Base-by-base conservation (phyloP, 1,140 invertebrate species). In the Ceratosolen fusciceps region DNA sequence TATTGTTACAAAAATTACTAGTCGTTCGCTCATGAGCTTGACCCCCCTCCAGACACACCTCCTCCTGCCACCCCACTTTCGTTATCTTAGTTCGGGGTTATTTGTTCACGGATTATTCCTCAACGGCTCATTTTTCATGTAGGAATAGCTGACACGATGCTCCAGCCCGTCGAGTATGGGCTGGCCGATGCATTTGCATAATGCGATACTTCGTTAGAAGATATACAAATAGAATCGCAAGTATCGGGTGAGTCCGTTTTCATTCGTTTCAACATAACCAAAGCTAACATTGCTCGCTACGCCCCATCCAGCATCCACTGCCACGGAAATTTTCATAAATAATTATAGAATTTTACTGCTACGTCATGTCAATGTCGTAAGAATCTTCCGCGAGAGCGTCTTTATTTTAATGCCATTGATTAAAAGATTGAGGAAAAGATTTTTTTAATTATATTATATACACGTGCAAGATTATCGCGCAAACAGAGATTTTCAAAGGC, bases 201-300 rank as follows among this genome's bases (percentile, higher is more conserved):
- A 31, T 31, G 37, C 37, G 60, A n/a, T 65, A 65, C 26, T 65
- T 65, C 31, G 10, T 37, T 65, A 37, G 31, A n/a, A 65, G 60
- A 65, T 65, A 37, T 37, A 65, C 31, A 65, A 65, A 65, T 65
- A 16, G 31, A 37, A 65, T 19, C 9, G 10, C 19, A 65, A 65
- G 31, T 37, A 65, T 65, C n/a, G 60, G 60, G 2, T 2, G 31
- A 65, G 34, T 37, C 19, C 37, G 60, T 65, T 65, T 37, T 65
- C 29, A 65, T 65, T 65, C 21, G 21, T 65, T 65, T 37, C 60
- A 37, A 37, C 31, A 34, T 65, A 65, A 37, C 60, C 31, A 31
- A 16, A n/a, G 4, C 60, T 65, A 37, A 12, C 9, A 37, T 37
- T 37, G 34, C 7, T 65, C 60, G 37, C 16, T 62, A 34, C 21